These are phyloP conservation scores for Leptinotarsa texana DNA, from an alignment of 1,140 invertebrate genomes.

Conservation along the genomic window DNA sequence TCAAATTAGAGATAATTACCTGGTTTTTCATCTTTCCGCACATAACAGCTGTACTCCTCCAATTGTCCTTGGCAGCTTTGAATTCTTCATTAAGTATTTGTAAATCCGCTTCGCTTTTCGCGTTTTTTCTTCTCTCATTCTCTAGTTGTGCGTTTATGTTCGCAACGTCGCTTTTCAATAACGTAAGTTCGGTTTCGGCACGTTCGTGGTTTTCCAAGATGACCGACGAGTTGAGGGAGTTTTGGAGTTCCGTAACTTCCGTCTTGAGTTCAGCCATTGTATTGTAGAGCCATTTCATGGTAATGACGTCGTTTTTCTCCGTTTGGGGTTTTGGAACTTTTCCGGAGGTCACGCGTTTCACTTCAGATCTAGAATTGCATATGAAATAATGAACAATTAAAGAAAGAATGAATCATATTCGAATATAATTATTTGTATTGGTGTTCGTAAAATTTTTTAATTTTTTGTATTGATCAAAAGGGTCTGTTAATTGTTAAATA, in stretches of 20 bases:
- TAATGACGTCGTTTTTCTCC: slow-evolving; percentile 56
- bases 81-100: slow-evolving; percentile 49
- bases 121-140: slow-evolving; percentile 43
- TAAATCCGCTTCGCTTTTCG: slow-evolving; percentile 50
- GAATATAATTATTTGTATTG: background rate
- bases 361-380: slow-evolving; percentile 47
- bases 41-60: slow-evolving; percentile 44
- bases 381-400: background rate
- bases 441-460: background rate
- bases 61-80: slow-evolving; percentile 45
- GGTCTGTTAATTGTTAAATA: background rate
- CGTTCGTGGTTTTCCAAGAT: slow-evolving; percentile 50
- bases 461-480: no score
- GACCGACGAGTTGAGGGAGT: slow-evolving; percentile 50
- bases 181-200: slow-evolving; percentile 47
- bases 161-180: slow-evolving; percentile 51
- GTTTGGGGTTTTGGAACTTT: slow-evolving; percentile 30
- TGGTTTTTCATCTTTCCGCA: slow-evolving; percentile 53
- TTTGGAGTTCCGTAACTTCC: slow-evolving; percentile 55
- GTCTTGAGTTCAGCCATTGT: slow-evolving; percentile 52
- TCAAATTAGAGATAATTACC: slow-evolving; percentile 37
- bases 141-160: slow-evolving; percentile 52
- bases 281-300: slow-evolving; percentile 56
- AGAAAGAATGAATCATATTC: background rate
- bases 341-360: slow-evolving; percentile 46